Evolutionary conservation across 2,113 vertebrate species (phyloP).

Genomic region (Podiceps cristatus): DNA sequence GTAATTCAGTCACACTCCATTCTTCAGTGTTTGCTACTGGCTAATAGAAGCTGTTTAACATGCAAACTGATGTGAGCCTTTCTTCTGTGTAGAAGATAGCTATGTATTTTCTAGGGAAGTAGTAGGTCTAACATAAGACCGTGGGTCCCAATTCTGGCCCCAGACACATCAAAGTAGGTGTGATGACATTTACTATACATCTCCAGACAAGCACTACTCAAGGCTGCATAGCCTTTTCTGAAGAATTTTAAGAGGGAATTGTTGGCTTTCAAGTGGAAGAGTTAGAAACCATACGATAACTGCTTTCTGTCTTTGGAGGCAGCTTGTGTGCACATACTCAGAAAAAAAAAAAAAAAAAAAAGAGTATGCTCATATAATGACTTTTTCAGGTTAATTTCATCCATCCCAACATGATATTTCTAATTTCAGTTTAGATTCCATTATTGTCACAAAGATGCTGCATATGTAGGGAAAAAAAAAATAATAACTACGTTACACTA

Average conservation of each 20-base stretch:
- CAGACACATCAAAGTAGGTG: neutral
- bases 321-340: neutral
- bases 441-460: neutral
- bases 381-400: neutral
- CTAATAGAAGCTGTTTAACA: neutral
- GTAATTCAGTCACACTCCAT: neutral
- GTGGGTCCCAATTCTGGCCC: neutral
- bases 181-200: neutral
- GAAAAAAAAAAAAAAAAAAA: neutral
- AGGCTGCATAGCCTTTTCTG: neutral
- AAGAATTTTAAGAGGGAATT: neutral
- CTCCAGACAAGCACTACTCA: neutral
- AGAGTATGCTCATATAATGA: neutral
- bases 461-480: slow-evolving; percentile 1
- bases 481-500: neutral
- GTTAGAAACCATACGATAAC: neutral
- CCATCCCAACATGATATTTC: neutral
- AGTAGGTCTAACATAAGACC: neutral
- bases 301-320: neutral
- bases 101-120: neutral
- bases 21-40: neutral
- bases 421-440: neutral
- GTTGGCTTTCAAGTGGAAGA: neutral
- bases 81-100: neutral
- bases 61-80: neutral